Evolutionary conservation across 2,113 vertebrate species (phyloP).

Genomic region (Acanthisitta chloris): DNA sequence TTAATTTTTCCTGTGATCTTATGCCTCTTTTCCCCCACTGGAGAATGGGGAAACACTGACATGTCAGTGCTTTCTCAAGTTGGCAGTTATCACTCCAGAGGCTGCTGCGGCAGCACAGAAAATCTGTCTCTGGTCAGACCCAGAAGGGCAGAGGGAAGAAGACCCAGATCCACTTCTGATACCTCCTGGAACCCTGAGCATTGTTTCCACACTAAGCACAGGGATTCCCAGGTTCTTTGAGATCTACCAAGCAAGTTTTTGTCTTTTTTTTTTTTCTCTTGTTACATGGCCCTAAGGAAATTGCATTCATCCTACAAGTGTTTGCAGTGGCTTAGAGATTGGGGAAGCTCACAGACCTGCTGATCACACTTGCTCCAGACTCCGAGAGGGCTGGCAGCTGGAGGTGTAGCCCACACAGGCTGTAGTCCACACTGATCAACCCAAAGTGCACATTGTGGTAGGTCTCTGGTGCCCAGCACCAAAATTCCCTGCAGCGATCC

Average conservation of each 20-base stretch:
- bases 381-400: fast-evolving
- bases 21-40: not conserved
- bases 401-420: too few relatives aligned
- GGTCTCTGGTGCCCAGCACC: not conserved
- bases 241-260: not conserved
- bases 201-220: not conserved
- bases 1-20: not conserved
- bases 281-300: not conserved
- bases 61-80: not conserved
- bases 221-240: not conserved
- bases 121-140: too few relatives aligned
- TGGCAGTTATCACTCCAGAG: not conserved
- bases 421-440: not conserved
- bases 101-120: not conserved
- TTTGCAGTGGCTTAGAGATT: not conserved
- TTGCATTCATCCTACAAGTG: not conserved
- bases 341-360: not conserved
- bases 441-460: not conserved
- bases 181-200: not conserved
- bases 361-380: fast-evolving
- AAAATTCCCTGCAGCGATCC: not conserved
- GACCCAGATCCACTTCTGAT: not conserved
- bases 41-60: too few relatives aligned
- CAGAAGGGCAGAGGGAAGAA: not conserved
- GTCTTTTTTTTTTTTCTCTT: not conserved